Evolutionary conservation across 1,140 invertebrate genomes (phyloP).

Genomic region (Diorhabda sublineata): DNA sequence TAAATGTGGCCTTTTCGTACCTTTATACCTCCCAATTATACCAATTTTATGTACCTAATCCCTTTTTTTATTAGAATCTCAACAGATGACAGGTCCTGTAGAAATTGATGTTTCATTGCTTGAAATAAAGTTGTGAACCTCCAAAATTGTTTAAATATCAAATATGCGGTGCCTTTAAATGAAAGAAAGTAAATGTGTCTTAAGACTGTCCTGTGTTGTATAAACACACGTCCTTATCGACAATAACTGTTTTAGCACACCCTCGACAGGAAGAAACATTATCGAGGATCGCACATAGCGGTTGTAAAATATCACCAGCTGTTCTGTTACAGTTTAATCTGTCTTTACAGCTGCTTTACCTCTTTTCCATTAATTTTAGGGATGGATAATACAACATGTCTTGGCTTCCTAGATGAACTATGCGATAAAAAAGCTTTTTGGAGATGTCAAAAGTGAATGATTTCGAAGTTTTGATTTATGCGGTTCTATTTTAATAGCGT

Average conservation of each 20-base stretch:
- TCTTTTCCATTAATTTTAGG: neutral
- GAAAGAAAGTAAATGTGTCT: no score
- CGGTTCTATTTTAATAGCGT: no score
- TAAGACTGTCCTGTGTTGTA: neutral
- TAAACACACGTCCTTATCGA: neutral
- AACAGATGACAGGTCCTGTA: no score
- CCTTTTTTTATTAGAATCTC: no score
- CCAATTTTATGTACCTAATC: no score
- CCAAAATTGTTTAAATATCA: no score
- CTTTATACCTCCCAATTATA: no score
- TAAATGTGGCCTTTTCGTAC: no score
- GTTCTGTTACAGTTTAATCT: neutral
- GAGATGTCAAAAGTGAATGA: conserved; percentile 2
- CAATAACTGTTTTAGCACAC: conserved; percentile 2
- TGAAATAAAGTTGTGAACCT: no score
- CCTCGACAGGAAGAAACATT: neutral
- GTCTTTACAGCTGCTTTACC: neutral
- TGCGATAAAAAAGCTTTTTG: neutral
- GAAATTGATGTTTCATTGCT: no score
- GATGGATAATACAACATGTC: neutral
- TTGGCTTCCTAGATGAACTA: neutral
- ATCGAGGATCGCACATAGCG: neutral
- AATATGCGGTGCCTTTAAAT: no score
- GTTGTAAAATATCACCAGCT: neutral
- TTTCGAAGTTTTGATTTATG: neutral